These are phyloP conservation scores for Drosophila watanabei DNA, from an alignment of 1,140 invertebrate genomes.

Conservation along the genomic window DNA sequence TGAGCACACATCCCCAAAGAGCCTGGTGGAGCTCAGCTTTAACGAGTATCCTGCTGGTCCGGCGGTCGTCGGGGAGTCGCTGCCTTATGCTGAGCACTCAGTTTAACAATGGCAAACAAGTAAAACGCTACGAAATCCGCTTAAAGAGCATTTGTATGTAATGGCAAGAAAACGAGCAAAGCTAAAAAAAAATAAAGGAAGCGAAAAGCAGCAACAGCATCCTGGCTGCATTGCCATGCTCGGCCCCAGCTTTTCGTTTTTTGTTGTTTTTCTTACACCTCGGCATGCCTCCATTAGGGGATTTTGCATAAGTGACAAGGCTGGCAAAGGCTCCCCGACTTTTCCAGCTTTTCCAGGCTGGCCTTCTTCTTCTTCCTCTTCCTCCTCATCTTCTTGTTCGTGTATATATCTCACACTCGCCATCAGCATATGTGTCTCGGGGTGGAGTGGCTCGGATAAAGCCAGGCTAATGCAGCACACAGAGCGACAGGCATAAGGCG, in stretches of 20 bases:
- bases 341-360: slow-evolving; percentile 5
- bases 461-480: slow-evolving; percentile 70
- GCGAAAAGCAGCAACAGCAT: slow-evolving; percentile 45
- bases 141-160: slow-evolving; percentile 83
- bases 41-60: slow-evolving; percentile 40
- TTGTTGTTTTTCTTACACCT: slow-evolving; percentile 71
- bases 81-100: slow-evolving; percentile 76
- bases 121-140: slow-evolving; percentile 78
- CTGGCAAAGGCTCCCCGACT: slow-evolving; percentile 33
- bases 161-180: slow-evolving; percentile 54
- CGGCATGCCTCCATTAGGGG: slow-evolving; percentile 69
- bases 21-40: slow-evolving; percentile 19
- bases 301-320: slow-evolving; percentile 81
- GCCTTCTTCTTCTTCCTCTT: neutral
- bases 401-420: slow-evolving; percentile 3
- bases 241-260: slow-evolving; percentile 12
- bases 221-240: slow-evolving; percentile 50
- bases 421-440: slow-evolving; percentile 35
- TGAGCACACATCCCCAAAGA: slow-evolving; percentile 18
- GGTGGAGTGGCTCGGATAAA: slow-evolving; percentile 68
- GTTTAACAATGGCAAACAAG: slow-evolving; percentile 84
- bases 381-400: neutral
- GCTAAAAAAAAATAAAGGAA: slow-evolving; percentile 13
- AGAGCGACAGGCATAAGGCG: slow-evolving; percentile 58
- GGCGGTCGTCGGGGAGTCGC: slow-evolving; percentile 34